These are phyloP conservation scores for Eulithis testata DNA, from an alignment of 2,888 invertebrate species.

Conservation along the genomic window DNA sequence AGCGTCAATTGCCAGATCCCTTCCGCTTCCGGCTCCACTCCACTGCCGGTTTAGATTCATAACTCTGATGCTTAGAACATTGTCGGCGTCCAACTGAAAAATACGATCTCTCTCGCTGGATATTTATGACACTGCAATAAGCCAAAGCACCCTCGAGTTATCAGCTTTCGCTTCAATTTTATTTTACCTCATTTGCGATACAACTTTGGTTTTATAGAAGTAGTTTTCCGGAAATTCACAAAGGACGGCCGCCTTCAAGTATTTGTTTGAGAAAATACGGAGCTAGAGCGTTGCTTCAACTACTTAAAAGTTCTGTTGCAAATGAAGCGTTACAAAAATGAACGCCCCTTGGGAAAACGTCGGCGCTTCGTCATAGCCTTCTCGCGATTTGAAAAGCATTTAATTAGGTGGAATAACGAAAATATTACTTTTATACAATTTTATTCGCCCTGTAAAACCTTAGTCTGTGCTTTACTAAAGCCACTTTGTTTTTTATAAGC, in stretches of 20 bases:
- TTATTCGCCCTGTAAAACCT: too few species aligned
- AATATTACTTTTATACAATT: not conserved
- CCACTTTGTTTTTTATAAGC: not conserved
- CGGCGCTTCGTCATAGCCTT: slow-evolving; percentile 45
- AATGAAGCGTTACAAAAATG: slow-evolving; percentile 77
- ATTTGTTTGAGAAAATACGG: slow-evolving; percentile 66
- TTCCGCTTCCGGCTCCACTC: slow-evolving; percentile 75
- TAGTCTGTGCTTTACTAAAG: too few species aligned
- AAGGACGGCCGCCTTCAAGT: slow-evolving; percentile 53
- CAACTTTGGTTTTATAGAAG: slow-evolving; percentile 50
- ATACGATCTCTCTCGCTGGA: slow-evolving; percentile 58
- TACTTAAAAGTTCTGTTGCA: slow-evolving; percentile 74
- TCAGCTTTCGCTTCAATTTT: slow-evolving; percentile 29
- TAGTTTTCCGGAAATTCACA: slow-evolving; percentile 50
- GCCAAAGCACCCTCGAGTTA: slow-evolving; percentile 28
- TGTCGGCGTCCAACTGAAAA: slow-evolving; percentile 63
- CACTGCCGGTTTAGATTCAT: slow-evolving; percentile 67
- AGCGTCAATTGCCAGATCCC: slow-evolving; percentile 77
- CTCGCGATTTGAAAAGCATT: slow-evolving; percentile 45
- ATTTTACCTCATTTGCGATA: slow-evolving; percentile 43
- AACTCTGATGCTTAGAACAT: slow-evolving; percentile 67
- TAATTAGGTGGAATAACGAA: slow-evolving; percentile 2
- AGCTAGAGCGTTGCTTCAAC: slow-evolving; percentile 62
- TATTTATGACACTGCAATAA: slow-evolving; percentile 54
- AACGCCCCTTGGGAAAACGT: slow-evolving; percentile 57